Base-by-base conservation (phyloP, 2,113 vertebrate species). In the Amphilophus citrinellus region DNA sequence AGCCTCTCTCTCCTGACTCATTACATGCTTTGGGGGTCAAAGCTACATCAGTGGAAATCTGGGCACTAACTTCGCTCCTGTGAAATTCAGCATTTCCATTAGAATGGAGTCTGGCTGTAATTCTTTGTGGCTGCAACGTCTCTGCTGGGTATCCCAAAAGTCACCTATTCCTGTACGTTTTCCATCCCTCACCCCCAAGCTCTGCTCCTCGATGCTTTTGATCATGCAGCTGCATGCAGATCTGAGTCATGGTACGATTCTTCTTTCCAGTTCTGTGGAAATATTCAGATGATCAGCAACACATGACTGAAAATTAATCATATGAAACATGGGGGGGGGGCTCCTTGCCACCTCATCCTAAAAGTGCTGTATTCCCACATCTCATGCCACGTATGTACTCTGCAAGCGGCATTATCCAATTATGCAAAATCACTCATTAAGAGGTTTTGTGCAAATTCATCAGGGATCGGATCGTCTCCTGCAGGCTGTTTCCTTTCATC, bases 291-390 rank as follows among this genome's bases (percentile, higher is more conserved):
- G 85, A 94, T 92, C 87, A 89, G 77, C 78, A 90, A 85, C 93
- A 94, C 88, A 93, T 92, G 91, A 87, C 84, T 76, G 47, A 84
- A 82, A 89, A 79, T 93, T 77, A 92, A 85, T 92, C 80, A 90
- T 22, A 84, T 73, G 84, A 86, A 42, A 79, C 83, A 79, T 85
- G 5, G 88, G 86, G 91, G 89, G 80, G 66, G 27, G 87, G 37
- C 56, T 76, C 78, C 30, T 50, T 30, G 84, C 86, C 90, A 89
- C 42, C 87, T 92, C 84, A 73, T 82, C 87, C 56, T 30, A 18
- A 80, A 82, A 59, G 3, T 39, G 44, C 77, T 22, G 66, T 2
- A 22, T 53, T 68, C 39, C 35, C 83, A 63, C 24, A 15, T 85
- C 60, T 86, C 53, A 10, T 85, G 90, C 91, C 89, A 93, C 81